A percentile compares a stretch with the other conserved stretches of the same genome.
Evolutionary conservation across 2,113 vertebrate species (phyloP).

Genomic region (Cryptomyrus ogoouensis): DNA sequence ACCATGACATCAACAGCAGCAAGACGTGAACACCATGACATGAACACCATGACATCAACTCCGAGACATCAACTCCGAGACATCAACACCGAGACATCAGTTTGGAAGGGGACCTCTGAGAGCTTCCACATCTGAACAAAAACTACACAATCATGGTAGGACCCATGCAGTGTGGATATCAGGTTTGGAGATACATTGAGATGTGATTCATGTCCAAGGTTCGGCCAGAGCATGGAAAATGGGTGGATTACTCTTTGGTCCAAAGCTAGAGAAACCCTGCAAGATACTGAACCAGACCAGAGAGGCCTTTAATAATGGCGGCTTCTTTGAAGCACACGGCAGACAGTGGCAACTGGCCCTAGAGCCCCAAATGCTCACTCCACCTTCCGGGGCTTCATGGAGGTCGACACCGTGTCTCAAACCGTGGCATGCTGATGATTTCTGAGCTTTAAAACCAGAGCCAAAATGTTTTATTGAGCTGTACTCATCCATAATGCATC

Average conservation of each 20-base stretch:
- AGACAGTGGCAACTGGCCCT: background rate
- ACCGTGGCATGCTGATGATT: conserved; percentile 57
- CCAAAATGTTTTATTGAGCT: conserved; percentile 58
- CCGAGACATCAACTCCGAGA: background rate
- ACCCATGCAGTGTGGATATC: background rate
- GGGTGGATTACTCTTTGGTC: background rate
- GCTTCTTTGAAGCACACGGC: background rate
- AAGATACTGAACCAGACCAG: background rate
- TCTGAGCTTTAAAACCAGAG: conserved; percentile 59
- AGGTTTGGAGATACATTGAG: background rate
- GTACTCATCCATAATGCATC: conserved; percentile 64
- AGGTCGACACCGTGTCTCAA: conserved; percentile 53
- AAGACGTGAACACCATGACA: background rate
- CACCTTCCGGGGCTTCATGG: conserved; percentile 19
- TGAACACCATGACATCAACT: background rate
- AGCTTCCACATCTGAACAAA: background rate
- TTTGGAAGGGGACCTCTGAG: background rate
- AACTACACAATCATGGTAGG: background rate
- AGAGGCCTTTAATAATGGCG: background rate
- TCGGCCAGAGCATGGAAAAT: background rate
- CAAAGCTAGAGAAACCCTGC: background rate
- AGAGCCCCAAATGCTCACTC: background rate
- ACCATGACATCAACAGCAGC: background rate
- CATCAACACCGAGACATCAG: background rate
- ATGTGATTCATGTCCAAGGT: background rate